Conservation (phyloP, 2,113 vertebrate species). For the Proterorhinus semilunaris region DNA sequence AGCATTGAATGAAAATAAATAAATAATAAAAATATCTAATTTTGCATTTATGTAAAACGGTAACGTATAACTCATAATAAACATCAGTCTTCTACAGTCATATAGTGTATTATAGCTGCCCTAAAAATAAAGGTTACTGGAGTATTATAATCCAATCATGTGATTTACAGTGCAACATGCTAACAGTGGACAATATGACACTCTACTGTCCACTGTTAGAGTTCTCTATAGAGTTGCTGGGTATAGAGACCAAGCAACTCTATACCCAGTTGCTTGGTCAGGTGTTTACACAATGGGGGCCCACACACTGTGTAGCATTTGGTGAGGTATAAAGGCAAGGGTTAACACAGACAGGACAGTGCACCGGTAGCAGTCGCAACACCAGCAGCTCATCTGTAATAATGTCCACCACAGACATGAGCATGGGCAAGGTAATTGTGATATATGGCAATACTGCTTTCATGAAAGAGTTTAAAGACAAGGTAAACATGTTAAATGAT, state of each 20-base stretch:
- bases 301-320: slow-evolving; percentile 40
- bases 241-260: background rate
- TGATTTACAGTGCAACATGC: slow-evolving; percentile 25
- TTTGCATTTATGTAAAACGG: too few relatives aligned
- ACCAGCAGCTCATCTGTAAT: slow-evolving; percentile 55
- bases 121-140: background rate
- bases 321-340: slow-evolving; percentile 66
- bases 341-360: slow-evolving; percentile 54
- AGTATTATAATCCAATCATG: slow-evolving; percentile 19
- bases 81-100: too few relatives aligned
- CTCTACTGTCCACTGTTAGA: background rate
- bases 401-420: slow-evolving; percentile 71
- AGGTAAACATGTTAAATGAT: background rate
- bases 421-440: slow-evolving; percentile 69
- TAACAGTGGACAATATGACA: slow-evolving; percentile 13
- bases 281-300: slow-evolving; percentile 68
- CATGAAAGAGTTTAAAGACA: too few relatives aligned
- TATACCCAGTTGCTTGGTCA: slow-evolving; percentile 69
- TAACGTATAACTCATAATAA: too few relatives aligned
- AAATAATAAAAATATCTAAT: too few relatives aligned
- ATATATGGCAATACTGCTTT: background rate
- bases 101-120: background rate
- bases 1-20: background rate
- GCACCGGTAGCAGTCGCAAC: slow-evolving; percentile 52
- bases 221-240: too few relatives aligned